Evolutionary conservation across 2,888 invertebrate genomes (phyloP).

Genomic region (Parapristionchus giblindavisi): DNA sequence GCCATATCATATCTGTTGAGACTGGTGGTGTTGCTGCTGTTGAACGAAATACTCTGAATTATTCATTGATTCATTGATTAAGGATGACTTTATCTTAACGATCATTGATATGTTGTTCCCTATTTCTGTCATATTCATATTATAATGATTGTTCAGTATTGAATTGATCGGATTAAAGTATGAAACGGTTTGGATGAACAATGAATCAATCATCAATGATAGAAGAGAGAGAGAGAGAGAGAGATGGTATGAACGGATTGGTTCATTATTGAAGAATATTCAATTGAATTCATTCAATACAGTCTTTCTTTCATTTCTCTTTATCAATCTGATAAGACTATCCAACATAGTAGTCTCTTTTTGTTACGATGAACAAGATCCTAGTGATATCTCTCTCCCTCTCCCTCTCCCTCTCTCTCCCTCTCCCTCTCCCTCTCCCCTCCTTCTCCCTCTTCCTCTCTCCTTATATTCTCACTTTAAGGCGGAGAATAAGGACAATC

Average conservation of each 20-base stretch:
- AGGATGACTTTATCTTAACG: neutral
- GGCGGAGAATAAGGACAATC: slow-evolving; percentile 27
- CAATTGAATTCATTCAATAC: too few relatives aligned
- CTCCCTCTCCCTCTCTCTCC: slow-evolving; percentile 1
- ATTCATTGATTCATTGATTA: neutral
- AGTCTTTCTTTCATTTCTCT: too few relatives aligned
- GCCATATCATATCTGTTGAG: slow-evolving; percentile 62
- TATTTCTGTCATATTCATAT: too few relatives aligned
- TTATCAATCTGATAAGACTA: too few relatives aligned
- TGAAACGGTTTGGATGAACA: too few relatives aligned
- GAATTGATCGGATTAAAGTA: too few relatives aligned
- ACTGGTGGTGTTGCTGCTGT: slow-evolving; percentile 50
- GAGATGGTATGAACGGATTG: too few relatives aligned
- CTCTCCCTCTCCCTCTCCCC: slow-evolving; percentile 19
- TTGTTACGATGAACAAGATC: slow-evolving; percentile 15
- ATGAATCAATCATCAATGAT: too few relatives aligned
- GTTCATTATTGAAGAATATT: too few relatives aligned
- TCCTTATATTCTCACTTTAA: slow-evolving; percentile 1
- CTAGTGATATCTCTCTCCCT: neutral
- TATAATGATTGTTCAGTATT: too few relatives aligned
- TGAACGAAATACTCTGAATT: slow-evolving; percentile 44
- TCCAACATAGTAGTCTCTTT: neutral
- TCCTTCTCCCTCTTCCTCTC: slow-evolving; percentile 11
- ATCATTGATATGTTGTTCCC: neutral
- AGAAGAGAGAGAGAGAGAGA: too few relatives aligned